Percentiles rank a stretch among this genome's conserved stretches.
These are phyloP conservation scores for Brachionus rotundiformis DNA, from an alignment of 1,140 invertebrate species.

Conservation along the genomic window DNA sequence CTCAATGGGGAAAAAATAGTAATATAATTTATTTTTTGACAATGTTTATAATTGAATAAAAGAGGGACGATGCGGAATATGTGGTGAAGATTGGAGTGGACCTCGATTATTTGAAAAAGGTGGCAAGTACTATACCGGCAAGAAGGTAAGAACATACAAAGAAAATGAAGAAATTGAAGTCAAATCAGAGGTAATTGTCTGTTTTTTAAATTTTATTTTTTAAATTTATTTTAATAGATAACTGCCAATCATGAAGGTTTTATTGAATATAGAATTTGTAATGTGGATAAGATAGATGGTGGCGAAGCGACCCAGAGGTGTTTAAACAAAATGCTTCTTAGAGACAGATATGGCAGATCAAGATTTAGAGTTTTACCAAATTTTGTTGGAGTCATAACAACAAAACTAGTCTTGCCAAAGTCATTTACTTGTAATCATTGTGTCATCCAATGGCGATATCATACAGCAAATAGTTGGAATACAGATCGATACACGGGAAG, in stretches of 20 bases:
- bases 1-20: constrained; percentile 45
- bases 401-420: constrained; percentile 55
- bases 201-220: neutral
- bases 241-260: constrained; percentile 58
- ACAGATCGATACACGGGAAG: neutral
- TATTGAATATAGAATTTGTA: constrained; percentile 57
- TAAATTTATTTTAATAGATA: constrained; percentile 68
- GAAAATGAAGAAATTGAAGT: constrained; percentile 8
- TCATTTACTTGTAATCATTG: constrained; percentile 59
- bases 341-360: neutral
- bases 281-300: neutral
- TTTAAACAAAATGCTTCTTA: constrained; percentile 21
- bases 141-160: constrained; percentile 2
- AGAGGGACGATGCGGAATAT: constrained; percentile 51
- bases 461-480: constrained; percentile 53
- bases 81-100: constrained; percentile 42
- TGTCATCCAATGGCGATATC: constrained; percentile 57
- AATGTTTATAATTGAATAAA: neutral
- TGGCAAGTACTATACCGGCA: constrained; percentile 8
- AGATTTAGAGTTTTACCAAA: neutral
- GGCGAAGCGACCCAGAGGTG: constrained; percentile 46
- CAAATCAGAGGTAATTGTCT: neutral
- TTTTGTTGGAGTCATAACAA: neutral
- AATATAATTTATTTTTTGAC: neutral
- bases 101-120: constrained; percentile 19